Base-by-base conservation (phyloP, 2,797 vertebrate genomes). In the Pseudochromis fuscus region DNA sequence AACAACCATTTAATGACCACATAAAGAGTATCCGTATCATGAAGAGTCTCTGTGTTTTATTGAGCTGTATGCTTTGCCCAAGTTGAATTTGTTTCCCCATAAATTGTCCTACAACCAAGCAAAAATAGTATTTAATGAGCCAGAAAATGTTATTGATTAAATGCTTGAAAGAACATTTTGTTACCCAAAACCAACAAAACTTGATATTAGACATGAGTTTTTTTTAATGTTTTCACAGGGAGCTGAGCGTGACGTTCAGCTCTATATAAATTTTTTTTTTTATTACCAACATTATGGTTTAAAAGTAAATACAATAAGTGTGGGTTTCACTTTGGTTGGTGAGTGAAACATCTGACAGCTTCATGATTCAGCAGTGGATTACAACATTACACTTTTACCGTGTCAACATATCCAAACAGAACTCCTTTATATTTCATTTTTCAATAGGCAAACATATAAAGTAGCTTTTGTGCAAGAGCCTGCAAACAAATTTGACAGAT, bases 321-420 rank as follows among this genome's bases (percentile, higher is more conserved):
- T 21, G 48, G 58, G 18, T 57, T 66, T 13, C 59, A 1, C 44
- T 82, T 56, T 56, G 18, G 46, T 45, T 67, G 31, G 24, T 21
- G 59, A 82, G 45, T 72, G 66, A 82, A 31, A 12, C 15, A 16
- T 57, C 25, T 30, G 59, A 69, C 66, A 53, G 49, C 69, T 79
- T 72, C 28, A 77, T 52, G 38, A 49, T 24, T 59, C 24, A 27
- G 28, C 55, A 42, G 44, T 69, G 48, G 57, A 49, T 38, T 40
- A 81, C 57, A 81, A n/a, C 18, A 45, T 44, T 48, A 7, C 18
- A 58, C 35, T 38, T 70, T 72, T 35, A 52, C 30, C 58, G 30
- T 52, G 19, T 55, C 53, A 46, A 21, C 9, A 33, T 28, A 50
- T 63, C 21, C 25, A 35, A 24, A 57, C 6, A 59, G 11, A 63